Evolutionary conservation across 2,797 vertebrate genomes (phyloP), one percentile per base, ranked within the genome.

Genomic region (Kryptolebias ocellatus): DNA sequence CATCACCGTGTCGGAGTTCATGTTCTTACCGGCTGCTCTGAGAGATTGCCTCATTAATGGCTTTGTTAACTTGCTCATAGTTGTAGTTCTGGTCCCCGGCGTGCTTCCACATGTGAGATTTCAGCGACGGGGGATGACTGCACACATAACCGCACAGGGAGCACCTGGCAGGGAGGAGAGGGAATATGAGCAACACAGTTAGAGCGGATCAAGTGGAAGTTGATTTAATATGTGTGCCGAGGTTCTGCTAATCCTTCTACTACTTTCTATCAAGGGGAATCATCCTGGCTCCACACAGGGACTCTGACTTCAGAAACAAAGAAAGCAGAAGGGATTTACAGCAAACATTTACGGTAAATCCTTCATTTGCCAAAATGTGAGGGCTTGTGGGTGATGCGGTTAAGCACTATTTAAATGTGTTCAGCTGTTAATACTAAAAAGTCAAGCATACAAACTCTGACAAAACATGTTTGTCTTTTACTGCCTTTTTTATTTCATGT

Each of bases 41-140:
- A 2, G 95, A 98, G 89, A 99, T 92, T 16, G 97, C 97, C 79
- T 98, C 96, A 1, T 98, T 98, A 77, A 99, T 99, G 69, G 97
- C 97, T 85, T 95, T 96, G 93, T 99, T 99, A 54, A 99, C 98
- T 93, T 98, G 97, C 85, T 99, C 97, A 1, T 98, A 99, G 91
- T 99, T 99, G 63, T 99, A 99, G 89, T 99, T 99, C 92, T 97
- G 95, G 92, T 99, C 98, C 69, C 97, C 98, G 1, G 98, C 98
- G 2, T 99, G 98, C 77, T 98, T 99, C 98, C 98, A 99, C 98
- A 99, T 99, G 81, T 99, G 98, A 47, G 98, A 99, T 83, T 99
- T 99, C 60, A 99, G 88, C 9, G 97, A 99, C 0, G 98, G 97
- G 12, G 97, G 97, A 78, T 99, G 97, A 85, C 97, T 98, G 90